Conservation (phyloP, 2,888 invertebrate species). For the Taphrorychus bicolor region DNA sequence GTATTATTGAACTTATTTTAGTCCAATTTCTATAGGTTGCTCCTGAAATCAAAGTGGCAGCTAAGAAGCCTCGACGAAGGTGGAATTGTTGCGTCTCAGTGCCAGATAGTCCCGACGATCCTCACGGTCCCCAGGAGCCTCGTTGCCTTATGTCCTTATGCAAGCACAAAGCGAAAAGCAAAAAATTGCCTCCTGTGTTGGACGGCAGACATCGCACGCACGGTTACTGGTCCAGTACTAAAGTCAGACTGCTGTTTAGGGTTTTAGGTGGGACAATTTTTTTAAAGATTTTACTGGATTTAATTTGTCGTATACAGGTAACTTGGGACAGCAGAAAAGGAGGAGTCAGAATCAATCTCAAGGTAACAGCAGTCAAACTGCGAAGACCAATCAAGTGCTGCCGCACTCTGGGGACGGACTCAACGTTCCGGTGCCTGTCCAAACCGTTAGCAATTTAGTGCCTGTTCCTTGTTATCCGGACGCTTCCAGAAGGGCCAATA, state of each 20-base stretch:
- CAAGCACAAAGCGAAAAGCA: constrained; percentile 53
- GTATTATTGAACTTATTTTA: not conserved
- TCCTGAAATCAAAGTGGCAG: constrained; percentile 46
- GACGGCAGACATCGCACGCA: constrained; percentile 53
- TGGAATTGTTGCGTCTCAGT: constrained; percentile 68
- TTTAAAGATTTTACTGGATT: not conserved
- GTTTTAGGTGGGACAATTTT: constrained; percentile 42
- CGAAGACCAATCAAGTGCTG: constrained; percentile 58
- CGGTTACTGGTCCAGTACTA: constrained; percentile 59
- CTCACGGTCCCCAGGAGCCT: constrained; percentile 60
- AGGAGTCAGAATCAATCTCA: constrained; percentile 45
- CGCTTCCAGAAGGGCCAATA: constrained; percentile 46
- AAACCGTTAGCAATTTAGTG: constrained; percentile 65
- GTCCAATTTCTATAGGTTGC: constrained; percentile 41
- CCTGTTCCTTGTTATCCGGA: constrained; percentile 60
- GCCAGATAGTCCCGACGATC: constrained; percentile 67
- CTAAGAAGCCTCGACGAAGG: constrained; percentile 59
- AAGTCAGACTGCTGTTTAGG: constrained; percentile 58
- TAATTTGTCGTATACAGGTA: constrained; percentile 44
- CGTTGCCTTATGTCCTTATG: constrained; percentile 57
- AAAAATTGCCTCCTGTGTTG: constrained; percentile 47
- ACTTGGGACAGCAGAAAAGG: constrained; percentile 50
- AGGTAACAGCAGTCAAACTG: constrained; percentile 38
- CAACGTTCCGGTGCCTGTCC: constrained; percentile 58
- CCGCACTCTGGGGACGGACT: constrained; percentile 49